Evolutionary conservation across 2,113 vertebrate genomes (phyloP).

Genomic region (Percopsis transmontana): DNA sequence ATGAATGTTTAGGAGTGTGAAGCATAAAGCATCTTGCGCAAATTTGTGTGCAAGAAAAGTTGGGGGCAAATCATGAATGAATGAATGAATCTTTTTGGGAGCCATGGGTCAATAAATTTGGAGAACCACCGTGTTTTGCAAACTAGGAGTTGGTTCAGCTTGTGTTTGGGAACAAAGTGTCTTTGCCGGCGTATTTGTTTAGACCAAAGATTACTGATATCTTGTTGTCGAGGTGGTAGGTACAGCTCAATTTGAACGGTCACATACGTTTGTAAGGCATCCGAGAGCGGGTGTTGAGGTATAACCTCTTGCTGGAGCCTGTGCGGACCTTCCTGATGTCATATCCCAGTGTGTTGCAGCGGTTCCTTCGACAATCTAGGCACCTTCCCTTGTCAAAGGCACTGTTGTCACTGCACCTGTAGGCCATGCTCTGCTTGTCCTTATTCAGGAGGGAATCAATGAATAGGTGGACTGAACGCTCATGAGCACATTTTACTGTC

Average conservation of each 20-base stretch:
- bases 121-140: too few species aligned
- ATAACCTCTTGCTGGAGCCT: constrained; percentile 78
- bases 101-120: too few species aligned
- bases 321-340: constrained; percentile 76
- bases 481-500: constrained; percentile 93
- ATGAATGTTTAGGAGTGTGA: too few species aligned
- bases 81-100: too few species aligned
- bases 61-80: too few species aligned
- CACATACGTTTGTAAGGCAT: constrained; percentile 89
- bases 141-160: too few species aligned
- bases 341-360: constrained; percentile 92
- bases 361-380: constrained; percentile 85
- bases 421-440: constrained; percentile 84
- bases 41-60: too few species aligned
- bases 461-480: constrained; percentile 92
- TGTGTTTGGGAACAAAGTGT: too few species aligned
- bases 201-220: too few species aligned
- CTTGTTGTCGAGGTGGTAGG: too few species aligned
- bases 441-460: constrained; percentile 88
- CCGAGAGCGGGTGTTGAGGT: constrained; percentile 82
- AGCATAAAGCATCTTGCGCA: too few species aligned
- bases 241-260: background rate
- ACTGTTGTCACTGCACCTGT: constrained; percentile 84
- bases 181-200: too few species aligned
- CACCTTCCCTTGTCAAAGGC: constrained; percentile 89